These are phyloP conservation scores for Halichoeres trimaculatus DNA, from an alignment of 2,113 vertebrate species.

Conservation along the genomic window DNA sequence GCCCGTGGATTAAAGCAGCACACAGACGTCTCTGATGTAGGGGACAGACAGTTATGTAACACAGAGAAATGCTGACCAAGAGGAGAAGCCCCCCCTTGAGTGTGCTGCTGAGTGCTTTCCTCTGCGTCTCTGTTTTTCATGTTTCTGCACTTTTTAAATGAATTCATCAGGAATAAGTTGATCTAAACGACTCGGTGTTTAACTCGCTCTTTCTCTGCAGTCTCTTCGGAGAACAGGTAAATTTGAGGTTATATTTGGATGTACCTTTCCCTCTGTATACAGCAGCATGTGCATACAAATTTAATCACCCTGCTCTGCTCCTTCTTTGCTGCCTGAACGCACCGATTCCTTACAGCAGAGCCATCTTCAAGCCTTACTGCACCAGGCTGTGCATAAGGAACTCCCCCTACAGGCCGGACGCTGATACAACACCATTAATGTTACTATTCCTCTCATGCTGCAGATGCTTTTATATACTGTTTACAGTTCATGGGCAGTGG, in stretches of 20 bases:
- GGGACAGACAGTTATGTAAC: constrained; percentile 67
- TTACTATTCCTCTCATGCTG: constrained; percentile 22
- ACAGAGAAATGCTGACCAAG: constrained; percentile 59
- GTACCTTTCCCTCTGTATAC: constrained; percentile 53
- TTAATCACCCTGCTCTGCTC: constrained; percentile 58
- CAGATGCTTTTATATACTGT: constrained; percentile 2
- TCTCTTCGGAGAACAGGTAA: constrained; percentile 5
- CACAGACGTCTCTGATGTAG: constrained; percentile 52
- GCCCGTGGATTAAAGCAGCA: constrained; percentile 62
- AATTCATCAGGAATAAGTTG: background rate
- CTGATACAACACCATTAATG: background rate
- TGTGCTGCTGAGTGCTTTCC: background rate
- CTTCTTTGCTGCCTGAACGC: constrained; percentile 53
- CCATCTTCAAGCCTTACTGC: constrained; percentile 26
- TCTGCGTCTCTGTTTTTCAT: constrained; percentile 2
- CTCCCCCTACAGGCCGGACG: constrained; percentile 47
- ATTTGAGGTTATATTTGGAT: constrained; percentile 59
- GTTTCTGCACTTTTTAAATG: background rate
- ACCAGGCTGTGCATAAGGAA: constrained; percentile 25
- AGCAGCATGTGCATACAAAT: constrained; percentile 63
- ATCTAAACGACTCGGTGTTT: background rate
- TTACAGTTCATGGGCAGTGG: background rate
- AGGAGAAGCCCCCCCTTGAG: constrained; percentile 21
- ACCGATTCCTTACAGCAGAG: constrained; percentile 34
- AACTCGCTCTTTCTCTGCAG: background rate